Conservation (phyloP, 2,797 vertebrate species). For the Cyclopterus lumpus region DNA sequence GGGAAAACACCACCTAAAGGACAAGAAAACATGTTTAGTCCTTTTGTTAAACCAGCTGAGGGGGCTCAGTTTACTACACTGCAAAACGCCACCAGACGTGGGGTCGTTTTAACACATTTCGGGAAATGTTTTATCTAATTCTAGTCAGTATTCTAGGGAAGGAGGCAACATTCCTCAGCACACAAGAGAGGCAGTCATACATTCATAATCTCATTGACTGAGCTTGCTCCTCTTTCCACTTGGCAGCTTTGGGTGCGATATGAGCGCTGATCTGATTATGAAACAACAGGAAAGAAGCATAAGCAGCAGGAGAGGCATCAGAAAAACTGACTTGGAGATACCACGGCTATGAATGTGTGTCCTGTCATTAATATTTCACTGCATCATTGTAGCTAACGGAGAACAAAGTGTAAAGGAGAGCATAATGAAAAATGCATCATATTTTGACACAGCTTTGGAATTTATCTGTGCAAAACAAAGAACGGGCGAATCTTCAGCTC, state of each 20-base stretch:
- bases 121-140: conserved; percentile 46
- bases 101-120: conserved; percentile 27
- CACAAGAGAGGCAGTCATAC: conserved; percentile 69
- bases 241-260: conserved; percentile 76
- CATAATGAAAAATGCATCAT: conserved; percentile 80
- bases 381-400: conserved; percentile 69
- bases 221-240: conserved; percentile 73
- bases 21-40: conserved; percentile 31
- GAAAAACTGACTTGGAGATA: conserved; percentile 56
- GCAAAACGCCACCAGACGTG: neutral
- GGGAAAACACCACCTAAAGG: conserved; percentile 69
- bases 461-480: conserved; percentile 63
- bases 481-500: conserved; percentile 3
- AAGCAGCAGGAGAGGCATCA: conserved; percentile 63
- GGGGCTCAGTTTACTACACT: neutral
- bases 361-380: conserved; percentile 83
- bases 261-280: conserved; percentile 79
- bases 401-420: conserved; percentile 76
- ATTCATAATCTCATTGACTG: conserved; percentile 78
- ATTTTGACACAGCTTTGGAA: conserved; percentile 77
- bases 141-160: conserved; percentile 33
- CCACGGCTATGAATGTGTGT: conserved; percentile 64
- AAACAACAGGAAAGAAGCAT: conserved; percentile 73
- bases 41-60: conserved; percentile 18
- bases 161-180: conserved; percentile 56